These are phyloP conservation scores for Callyntrura sp. DNA, from an alignment of 2,888 invertebrate species.

Conservation along the genomic window DNA sequence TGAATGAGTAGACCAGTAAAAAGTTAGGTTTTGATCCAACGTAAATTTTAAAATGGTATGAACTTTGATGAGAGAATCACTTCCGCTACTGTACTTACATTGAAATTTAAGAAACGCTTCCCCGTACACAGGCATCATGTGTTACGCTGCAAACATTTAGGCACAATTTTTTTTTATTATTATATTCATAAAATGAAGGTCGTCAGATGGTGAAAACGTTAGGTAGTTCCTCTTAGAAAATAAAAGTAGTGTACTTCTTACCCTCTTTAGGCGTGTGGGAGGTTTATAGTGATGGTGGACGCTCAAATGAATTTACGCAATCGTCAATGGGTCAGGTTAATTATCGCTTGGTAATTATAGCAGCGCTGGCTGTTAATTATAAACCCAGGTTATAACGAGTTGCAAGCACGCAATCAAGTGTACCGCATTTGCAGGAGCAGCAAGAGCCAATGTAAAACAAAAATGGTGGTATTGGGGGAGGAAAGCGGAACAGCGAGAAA, in stretches of 20 bases:
- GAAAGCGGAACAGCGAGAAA: constrained; percentile 26
- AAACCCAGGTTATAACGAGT: background rate
- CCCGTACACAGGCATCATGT: too few species aligned
- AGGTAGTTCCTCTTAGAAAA: too few species aligned
- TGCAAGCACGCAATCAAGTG: constrained; percentile 7
- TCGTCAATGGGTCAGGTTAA: constrained; percentile 35
- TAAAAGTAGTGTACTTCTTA: too few species aligned
- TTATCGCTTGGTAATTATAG: background rate
- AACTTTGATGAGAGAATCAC: too few species aligned
- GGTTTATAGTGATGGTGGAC: constrained; percentile 5
- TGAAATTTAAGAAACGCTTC: too few species aligned
- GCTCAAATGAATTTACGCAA: background rate
- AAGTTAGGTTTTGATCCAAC: background rate
- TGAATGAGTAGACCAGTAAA: too few species aligned
- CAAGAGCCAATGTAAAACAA: constrained; percentile 32
- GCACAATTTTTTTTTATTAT: too few species aligned
- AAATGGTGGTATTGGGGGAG: constrained; percentile 36
- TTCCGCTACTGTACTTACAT: too few species aligned
- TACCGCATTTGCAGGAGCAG: background rate
- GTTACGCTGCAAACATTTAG: too few species aligned
- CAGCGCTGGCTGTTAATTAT: constrained; percentile 25
- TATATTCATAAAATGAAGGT: too few species aligned
- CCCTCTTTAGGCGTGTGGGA: background rate
- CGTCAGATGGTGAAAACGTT: too few species aligned
- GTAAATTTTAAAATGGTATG: background rate